A percentile compares a stretch with the other conserved stretches of the same genome.
phyloP scores from a whole-genome alignment of 2,888 invertebrate genomes.

The Sphaerolaimus hirsutus region DNA sequence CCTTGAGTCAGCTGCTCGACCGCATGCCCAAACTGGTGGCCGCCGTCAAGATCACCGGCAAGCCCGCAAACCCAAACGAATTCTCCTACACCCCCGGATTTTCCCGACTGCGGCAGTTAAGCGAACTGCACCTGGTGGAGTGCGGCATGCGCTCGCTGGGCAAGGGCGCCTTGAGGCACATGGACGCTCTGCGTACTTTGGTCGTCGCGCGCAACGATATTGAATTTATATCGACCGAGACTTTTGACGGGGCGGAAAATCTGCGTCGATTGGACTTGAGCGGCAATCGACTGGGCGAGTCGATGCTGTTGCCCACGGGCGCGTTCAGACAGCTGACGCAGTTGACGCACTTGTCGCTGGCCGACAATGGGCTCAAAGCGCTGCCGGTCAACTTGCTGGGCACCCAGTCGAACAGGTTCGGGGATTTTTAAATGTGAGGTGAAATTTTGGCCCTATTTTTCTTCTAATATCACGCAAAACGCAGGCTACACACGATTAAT shows the following conservation, averaged over 20 bases:
- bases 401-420: too few relatives aligned
- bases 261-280: constrained; percentile 16
- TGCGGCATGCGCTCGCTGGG: constrained; percentile 17
- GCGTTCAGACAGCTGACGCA: constrained; percentile 9
- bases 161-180: constrained; percentile 18
- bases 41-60: constrained; percentile 19
- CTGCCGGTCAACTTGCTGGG: constrained; percentile 17
- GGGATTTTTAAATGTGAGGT: constrained; percentile 4
- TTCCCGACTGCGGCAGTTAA: constrained; percentile 18
- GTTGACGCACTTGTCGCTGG: constrained; percentile 25
- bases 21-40: constrained; percentile 14
- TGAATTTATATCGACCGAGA: constrained; percentile 9
- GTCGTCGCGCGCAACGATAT: constrained; percentile 26
- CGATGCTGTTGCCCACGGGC: constrained; percentile 12
- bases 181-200: constrained; percentile 38
- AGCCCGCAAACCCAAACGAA: constrained; percentile 9
- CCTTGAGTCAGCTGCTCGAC: constrained; percentile 14
- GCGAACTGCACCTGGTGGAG: constrained; percentile 13
- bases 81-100: constrained; percentile 20
- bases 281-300: constrained; percentile 13
- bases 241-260: constrained; percentile 11
- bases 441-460: constrained; percentile 36
- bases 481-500: not conserved
- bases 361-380: constrained; percentile 33
- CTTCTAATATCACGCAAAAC: constrained; percentile 25